phyloP scores from a whole-genome alignment of 2,113 vertebrate species.

The Petaurus breviceps region DNA sequence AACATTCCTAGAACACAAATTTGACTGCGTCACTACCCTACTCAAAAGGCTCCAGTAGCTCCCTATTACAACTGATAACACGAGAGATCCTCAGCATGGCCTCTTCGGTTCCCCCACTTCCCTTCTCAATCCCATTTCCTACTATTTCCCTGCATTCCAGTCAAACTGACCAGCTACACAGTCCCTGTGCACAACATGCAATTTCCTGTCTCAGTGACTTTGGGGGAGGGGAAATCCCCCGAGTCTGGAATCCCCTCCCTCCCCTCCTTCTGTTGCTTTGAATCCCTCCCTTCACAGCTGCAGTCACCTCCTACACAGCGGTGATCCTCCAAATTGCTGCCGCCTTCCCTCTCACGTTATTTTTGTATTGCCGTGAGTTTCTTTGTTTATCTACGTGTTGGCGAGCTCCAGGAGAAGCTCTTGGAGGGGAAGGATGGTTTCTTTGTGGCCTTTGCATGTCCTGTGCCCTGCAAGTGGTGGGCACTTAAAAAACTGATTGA shows the following conservation, averaged over 20 bases:
- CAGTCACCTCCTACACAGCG: not conserved
- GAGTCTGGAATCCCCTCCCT: not conserved
- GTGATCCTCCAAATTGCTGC: not conserved
- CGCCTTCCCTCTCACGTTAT: not conserved
- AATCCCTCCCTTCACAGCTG: not conserved
- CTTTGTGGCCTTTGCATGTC: not conserved
- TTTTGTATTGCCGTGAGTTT: not conserved
- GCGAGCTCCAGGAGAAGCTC: not conserved
- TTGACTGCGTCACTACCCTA: not conserved
- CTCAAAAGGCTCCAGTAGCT: not conserved
- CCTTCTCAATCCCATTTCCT: not conserved
- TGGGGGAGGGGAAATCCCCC: not conserved
- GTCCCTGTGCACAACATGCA: not conserved
- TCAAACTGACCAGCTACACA: not conserved
- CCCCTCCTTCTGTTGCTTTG: not conserved
- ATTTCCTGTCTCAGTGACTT: not conserved
- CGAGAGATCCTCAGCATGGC: accelerated
- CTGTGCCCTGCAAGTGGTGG: not conserved
- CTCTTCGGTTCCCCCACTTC: not conserved
- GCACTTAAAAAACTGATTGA: not conserved
- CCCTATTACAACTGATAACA: not conserved
- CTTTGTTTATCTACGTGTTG: not conserved
- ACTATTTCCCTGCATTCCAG: not conserved
- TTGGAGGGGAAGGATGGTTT: not conserved
- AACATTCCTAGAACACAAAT: not conserved